Base-by-base conservation (phyloP, 2,113 vertebrate genomes). In the Herpetotheres cachinnans region DNA sequence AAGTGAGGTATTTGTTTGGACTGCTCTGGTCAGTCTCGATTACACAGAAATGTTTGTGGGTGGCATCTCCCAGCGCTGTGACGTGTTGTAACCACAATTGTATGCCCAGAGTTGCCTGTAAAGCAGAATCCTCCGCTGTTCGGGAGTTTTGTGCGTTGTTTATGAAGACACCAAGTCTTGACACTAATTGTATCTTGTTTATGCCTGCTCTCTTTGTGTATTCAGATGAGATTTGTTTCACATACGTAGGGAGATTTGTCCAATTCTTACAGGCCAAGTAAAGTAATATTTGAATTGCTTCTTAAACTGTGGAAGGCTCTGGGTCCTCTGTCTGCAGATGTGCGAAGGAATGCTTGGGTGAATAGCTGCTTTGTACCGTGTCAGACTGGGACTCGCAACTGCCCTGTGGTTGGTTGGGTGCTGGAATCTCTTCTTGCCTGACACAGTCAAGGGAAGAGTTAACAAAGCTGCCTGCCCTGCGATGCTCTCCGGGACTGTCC, bases 321-420 rank as follows among this genome's bases (percentile, higher is more conserved):
- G 85, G 79, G 79, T 88, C 83, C 42, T 89, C 82, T 55, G 15
- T 17, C 55, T 6, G 62, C 91, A 95, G 94, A 77, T 94, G 86
- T 77, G 84, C 6, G 8, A 21, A 65, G 83, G 77, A 72, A 44
- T 13, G 70, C 26, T 29, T 13, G 71, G 59, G 38, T 95, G 91
- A 95, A 95, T 72, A 36, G 83, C 77, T 79, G 83, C 94, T 87
- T 72, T 97, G 91, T 87, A 16, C 52, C 3, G 1, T 32, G 36
- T 44, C 82, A 36, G 46, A 2, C 62, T 67, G 55, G 8, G 29
- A 21, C 54, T 59, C 79, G 42, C 66, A n/a, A 8, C 61, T 74
- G 71, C 58, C 42, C 26, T 2, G 7, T 6, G 47, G 16, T 38
- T 24, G 13, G 3, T 52, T 62, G 69, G 24, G 38, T 3, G 2